phyloP scores from a whole-genome alignment of 2,888 invertebrate genomes.

The Trachelus troglodyta region DNA sequence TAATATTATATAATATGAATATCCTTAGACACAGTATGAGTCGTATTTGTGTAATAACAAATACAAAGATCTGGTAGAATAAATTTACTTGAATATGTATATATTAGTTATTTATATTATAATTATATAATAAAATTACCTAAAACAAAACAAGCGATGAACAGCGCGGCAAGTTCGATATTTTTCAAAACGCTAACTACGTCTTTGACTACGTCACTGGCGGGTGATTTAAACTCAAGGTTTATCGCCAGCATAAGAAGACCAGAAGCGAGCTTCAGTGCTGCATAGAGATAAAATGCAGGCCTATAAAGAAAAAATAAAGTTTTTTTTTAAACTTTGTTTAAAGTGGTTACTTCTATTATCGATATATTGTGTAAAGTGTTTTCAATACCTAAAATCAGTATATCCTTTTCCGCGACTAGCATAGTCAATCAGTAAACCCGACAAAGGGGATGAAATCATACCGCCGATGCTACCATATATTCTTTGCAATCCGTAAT shows the following conservation, averaged over 20 bases:
- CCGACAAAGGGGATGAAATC: conserved; percentile 83
- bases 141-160: conserved; percentile 78
- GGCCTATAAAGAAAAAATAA: conserved; percentile 69
- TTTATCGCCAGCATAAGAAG: conserved; percentile 78
- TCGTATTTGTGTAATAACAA: too few species aligned
- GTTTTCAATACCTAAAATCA: conserved; percentile 74
- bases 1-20: too few species aligned
- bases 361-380: neutral
- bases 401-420: conserved; percentile 77
- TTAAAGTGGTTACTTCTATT: neutral
- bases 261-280: conserved; percentile 76
- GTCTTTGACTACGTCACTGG: conserved; percentile 77
- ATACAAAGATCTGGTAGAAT: neutral
- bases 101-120: conserved; percentile 1
- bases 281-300: conserved; percentile 82
- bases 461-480: conserved; percentile 82
- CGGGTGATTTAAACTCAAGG: conserved; percentile 81
- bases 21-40: too few species aligned
- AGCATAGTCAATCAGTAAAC: conserved; percentile 80
- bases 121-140: conserved; percentile 67
- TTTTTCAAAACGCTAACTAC: conserved; percentile 76
- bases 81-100: neutral
- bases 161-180: conserved; percentile 78
- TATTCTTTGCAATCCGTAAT: conserved; percentile 81
- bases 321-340: conserved; percentile 3